These are phyloP conservation scores for Stenotaenia linearis DNA, from an alignment of 2,888 invertebrate species.

Conservation along the genomic window DNA sequence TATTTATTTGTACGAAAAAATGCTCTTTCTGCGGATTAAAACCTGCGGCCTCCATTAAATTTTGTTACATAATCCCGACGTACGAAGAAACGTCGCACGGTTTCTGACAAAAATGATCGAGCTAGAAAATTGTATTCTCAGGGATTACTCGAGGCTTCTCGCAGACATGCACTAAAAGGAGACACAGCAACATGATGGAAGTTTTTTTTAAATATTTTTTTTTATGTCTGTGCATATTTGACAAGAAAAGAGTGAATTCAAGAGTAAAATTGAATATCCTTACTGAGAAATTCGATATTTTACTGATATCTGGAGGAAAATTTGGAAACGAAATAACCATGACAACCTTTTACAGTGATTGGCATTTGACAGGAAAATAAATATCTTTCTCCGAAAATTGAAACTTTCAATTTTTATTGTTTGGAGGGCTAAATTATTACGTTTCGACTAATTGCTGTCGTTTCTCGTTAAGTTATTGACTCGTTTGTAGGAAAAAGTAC, in stretches of 20 bases:
- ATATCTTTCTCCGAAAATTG: background rate
- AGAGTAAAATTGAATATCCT: background rate
- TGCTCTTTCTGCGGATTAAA: background rate
- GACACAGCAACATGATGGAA: background rate
- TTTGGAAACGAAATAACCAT: background rate
- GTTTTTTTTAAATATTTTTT: background rate
- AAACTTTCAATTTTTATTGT: background rate
- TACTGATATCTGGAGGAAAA: background rate
- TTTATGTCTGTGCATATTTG: background rate
- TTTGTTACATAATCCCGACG: background rate
- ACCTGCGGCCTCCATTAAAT: background rate
- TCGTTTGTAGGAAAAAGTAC: background rate
- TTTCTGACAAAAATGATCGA: background rate
- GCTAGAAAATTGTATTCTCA: slow-evolving; percentile 6
- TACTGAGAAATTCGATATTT: background rate
- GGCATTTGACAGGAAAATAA: background rate
- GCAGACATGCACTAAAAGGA: background rate
- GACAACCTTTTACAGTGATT: background rate
- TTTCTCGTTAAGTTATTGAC: background rate
- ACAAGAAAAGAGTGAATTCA: background rate
- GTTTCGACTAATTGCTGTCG: background rate
- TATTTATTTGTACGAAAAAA: background rate
- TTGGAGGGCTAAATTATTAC: no score
- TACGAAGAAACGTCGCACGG: background rate
- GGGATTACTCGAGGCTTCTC: slow-evolving; percentile 10